These are phyloP conservation scores for Anguilla anguilla DNA, from an alignment of 2,797 vertebrate genomes.

Conservation along the genomic window DNA sequence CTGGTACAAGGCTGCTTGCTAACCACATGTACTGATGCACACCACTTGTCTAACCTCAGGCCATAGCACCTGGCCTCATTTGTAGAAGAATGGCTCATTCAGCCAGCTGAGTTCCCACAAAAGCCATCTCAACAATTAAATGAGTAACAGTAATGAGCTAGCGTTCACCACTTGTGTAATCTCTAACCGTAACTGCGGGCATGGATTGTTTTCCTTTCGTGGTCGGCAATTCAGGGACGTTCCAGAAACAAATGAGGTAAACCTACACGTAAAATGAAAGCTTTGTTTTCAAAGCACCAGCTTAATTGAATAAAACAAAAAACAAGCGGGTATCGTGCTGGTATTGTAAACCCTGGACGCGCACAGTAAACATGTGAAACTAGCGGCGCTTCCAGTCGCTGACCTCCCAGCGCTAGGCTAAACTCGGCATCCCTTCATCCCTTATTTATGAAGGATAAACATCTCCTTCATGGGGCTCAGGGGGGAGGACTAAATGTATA, in stretches of 20 bases:
- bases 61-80: background rate
- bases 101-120: background rate
- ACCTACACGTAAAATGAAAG: background rate
- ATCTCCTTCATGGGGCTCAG: background rate
- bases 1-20: background rate
- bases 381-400: background rate
- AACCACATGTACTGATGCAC: background rate
- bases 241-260: background rate
- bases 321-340: background rate
- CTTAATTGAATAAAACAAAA: constrained; percentile 6
- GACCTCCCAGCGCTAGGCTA: background rate
- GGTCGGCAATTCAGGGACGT: background rate
- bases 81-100: background rate
- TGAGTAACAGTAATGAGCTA: background rate
- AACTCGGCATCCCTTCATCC: background rate
- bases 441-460: background rate
- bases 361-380: background rate
- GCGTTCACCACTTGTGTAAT: background rate
- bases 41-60: background rate
- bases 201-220: background rate
- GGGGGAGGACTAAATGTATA: background rate
- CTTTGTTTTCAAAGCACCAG: background rate
- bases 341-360: too few species aligned
- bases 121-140: background rate
- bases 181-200: background rate